Evolutionary conservation across 2,797 vertebrate species (phyloP).

Genomic region (Fratercula arctica): DNA sequence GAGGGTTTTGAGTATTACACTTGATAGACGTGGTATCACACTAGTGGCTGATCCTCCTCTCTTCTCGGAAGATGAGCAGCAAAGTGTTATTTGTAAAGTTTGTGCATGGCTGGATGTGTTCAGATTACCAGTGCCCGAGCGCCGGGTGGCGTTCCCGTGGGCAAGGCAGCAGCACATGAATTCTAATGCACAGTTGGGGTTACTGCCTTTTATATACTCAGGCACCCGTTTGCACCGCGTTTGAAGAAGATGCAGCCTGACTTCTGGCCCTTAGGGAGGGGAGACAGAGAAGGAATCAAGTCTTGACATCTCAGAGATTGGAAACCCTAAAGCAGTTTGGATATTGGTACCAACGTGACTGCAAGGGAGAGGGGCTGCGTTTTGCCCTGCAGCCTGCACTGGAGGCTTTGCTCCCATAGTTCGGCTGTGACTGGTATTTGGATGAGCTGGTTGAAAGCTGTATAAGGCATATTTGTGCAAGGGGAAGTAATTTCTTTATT

Average conservation of each 20-base stretch:
- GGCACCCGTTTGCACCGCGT: not conserved
- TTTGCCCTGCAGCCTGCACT: not conserved
- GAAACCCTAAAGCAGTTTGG: not conserved
- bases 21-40: not conserved
- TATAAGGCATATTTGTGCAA: not conserved
- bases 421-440: not conserved
- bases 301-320: not conserved
- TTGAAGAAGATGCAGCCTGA: constrained; percentile 16
- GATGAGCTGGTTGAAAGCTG: not conserved
- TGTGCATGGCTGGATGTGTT: not conserved
- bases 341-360: not conserved
- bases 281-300: not conserved
- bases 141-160: not conserved
- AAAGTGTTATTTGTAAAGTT: not conserved
- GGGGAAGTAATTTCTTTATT: not conserved
- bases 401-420: not conserved
- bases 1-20: not conserved
- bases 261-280: not conserved
- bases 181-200: constrained; percentile 52
- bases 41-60: not conserved
- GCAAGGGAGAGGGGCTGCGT: not conserved
- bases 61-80: not conserved
- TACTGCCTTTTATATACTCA: not conserved
- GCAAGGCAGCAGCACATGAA: constrained; percentile 31
- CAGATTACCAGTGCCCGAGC: constrained; percentile 24